Conservation (phyloP, 2,113 vertebrate genomes). For the Strigops habroptila region DNA sequence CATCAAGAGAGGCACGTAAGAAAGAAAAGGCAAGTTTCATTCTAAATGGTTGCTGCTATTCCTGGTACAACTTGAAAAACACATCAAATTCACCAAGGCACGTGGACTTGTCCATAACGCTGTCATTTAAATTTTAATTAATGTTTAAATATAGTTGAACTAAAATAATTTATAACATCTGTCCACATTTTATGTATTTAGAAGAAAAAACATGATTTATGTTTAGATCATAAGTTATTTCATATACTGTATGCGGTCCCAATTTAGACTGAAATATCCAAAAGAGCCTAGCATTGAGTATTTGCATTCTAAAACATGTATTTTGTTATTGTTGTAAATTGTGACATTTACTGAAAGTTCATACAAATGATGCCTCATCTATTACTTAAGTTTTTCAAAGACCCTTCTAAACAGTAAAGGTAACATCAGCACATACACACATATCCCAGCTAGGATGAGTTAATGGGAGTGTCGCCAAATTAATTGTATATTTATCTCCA, state of each 20-base stretch:
- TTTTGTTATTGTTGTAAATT: not conserved
- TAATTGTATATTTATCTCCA: not conserved
- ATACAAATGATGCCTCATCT: not conserved
- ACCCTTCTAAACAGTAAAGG: not conserved
- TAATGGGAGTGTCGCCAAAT: not conserved
- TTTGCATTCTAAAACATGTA: not conserved
- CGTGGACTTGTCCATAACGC: not conserved
- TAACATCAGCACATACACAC: not conserved
- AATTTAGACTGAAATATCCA: not conserved
- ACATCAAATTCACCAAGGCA: not conserved
- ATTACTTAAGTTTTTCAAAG: not conserved
- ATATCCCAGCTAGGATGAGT: not conserved
- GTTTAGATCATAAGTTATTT: not conserved
- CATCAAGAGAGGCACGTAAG: not conserved
- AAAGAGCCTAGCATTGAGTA: not conserved
- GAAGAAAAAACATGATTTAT: not conserved
- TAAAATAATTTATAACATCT: not conserved
- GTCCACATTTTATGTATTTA: not conserved
- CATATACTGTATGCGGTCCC: not conserved
- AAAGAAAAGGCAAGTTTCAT: not conserved
- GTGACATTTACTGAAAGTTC: not conserved
- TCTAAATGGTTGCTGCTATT: not conserved
- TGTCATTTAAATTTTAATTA: not conserved
- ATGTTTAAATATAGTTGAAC: not conserved
- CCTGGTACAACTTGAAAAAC: not conserved